phyloP scores from a whole-genome alignment of 1,140 invertebrate genomes.

The Matsumurasca onukii region DNA sequence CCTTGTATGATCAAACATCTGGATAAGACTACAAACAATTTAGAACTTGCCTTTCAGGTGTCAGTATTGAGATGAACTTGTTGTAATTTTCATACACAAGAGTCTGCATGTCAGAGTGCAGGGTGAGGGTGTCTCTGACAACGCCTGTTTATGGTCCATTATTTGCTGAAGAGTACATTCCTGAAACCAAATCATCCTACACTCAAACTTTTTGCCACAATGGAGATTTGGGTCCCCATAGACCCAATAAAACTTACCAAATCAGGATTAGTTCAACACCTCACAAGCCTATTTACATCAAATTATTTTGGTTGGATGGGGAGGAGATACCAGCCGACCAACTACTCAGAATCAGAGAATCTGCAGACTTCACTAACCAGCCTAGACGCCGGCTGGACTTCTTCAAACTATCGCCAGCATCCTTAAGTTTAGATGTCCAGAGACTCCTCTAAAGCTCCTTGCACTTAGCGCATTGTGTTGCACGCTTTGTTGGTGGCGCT shows the following conservation, averaged over 20 bases:
- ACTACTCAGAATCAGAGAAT: too few relatives aligned
- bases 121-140: conserved; percentile 77
- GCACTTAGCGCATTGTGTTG: too few relatives aligned
- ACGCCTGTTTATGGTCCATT: conserved; percentile 83
- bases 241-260: background rate
- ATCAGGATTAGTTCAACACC: background rate
- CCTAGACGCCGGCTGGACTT: too few relatives aligned
- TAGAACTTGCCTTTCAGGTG: conserved; percentile 74
- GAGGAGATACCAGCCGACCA: too few relatives aligned
- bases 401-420: too few relatives aligned
- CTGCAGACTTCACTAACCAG: too few relatives aligned
- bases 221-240: background rate
- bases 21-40: background rate
- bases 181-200: conserved; percentile 48
- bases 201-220: background rate
- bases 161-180: conserved; percentile 75
- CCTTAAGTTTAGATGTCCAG: too few relatives aligned
- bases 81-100: conserved; percentile 99
- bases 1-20: background rate
- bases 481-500: too few relatives aligned
- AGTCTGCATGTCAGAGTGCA: conserved; percentile 99
- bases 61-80: conserved; percentile 99
- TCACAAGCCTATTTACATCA: background rate
- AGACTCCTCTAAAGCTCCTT: too few relatives aligned
- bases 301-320: background rate